Base-by-base conservation (phyloP, 64 coral and sea anemone genomes). In the Montipora sp. region DNA sequence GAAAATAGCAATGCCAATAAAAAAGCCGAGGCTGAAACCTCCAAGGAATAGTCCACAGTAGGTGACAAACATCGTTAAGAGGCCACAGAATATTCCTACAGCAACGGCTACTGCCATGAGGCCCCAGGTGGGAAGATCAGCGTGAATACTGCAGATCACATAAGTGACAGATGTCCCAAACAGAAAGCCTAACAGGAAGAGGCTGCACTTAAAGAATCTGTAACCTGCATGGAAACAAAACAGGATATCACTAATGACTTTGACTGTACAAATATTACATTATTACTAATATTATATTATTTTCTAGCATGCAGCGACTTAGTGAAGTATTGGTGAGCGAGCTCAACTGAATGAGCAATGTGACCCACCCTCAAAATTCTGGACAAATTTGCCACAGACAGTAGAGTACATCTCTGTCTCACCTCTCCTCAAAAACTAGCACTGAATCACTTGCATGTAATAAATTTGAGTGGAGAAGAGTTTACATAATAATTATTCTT, bases 111-210 rank as follows among this genome's bases (percentile, higher is more conserved):
- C 89, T 19, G 93, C 98, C n/a, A 93, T 76, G 3, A 99, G 80
- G 18, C 94, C 92, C 91, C 94, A 96, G 6, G 53, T 73, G 2
- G 94, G 53, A 36, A 99, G 92, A 58, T 74, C 82, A 5, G 94
- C 91, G 65, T 99, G 94, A 73, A 61, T 89, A 46, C 82, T 84
- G 51, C 92, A 88, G 24, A 99, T 93, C 36, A 95, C 55, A 16
- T 93, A 99, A n/a, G 98, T 99, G 73, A 99, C 91, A 80, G 96
- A 92, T 24, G 97, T 88, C 2, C 83, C 94, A 94, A 92, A 93
- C 5, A 94, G 27, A 55, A 96, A 93, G 14, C 91, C 94, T 47
- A 91, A 43, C 8, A 99, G 79, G 44, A 99, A 99, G 77, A 99
- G 75, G 24, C 94, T 96, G 83, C 70, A 48, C 45, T 93, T 95